These are phyloP conservation scores for Nylanderia fulva DNA, from an alignment of 1,140 invertebrate genomes.

Conservation along the genomic window DNA sequence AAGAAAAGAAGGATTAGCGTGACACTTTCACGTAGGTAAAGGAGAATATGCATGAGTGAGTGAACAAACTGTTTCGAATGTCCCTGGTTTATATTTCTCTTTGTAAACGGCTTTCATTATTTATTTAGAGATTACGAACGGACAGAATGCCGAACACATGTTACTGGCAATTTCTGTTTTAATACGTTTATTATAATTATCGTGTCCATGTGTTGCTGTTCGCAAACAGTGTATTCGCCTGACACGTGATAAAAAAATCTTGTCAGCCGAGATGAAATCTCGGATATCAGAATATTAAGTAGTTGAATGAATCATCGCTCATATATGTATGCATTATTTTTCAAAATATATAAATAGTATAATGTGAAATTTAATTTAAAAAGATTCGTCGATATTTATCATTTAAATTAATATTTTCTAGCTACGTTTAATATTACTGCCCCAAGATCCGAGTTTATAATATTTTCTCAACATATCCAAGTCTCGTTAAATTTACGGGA, in stretches of 20 bases:
- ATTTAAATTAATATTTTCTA: background rate
- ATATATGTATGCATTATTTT: background rate
- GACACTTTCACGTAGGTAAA: conserved; percentile 56
- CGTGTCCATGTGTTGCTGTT: no score
- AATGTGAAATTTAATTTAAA: background rate
- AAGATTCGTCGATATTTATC: background rate
- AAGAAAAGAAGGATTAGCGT: conserved; percentile 47
- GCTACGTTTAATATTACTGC: background rate
- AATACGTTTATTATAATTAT: background rate
- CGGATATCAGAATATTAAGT: background rate
- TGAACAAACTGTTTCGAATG: conserved; percentile 7
- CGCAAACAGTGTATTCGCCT: no score
- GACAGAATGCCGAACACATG: background rate
- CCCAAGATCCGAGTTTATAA: background rate
- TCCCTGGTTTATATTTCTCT: background rate
- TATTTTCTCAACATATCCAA: background rate
- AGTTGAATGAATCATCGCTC: background rate
- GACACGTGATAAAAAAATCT: background rate
- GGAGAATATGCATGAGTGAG: background rate
- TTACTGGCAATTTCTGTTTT: background rate
- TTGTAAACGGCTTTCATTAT: background rate
- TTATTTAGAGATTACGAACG: background rate
- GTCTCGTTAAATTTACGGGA: conserved; percentile 31
- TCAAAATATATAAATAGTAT: background rate
- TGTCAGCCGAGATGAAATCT: background rate